Conservation (phyloP, 2,797 vertebrate genomes). For the Coilia nasus region DNA sequence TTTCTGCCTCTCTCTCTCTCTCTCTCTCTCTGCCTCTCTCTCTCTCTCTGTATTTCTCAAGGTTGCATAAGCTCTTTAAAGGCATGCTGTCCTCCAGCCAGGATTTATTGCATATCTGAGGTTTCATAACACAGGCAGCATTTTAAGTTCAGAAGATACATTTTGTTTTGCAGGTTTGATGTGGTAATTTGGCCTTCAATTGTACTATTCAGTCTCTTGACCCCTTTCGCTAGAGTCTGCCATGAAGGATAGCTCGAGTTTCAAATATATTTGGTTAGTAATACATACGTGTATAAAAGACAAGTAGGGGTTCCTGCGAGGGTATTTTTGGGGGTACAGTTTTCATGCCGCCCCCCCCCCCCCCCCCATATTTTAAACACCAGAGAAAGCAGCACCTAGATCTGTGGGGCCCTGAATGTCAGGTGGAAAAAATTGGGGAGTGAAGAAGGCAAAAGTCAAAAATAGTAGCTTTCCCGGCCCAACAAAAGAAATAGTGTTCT, state of each 20-base stretch:
- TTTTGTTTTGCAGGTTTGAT: background rate
- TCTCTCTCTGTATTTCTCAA: background rate
- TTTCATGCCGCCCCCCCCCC: background rate
- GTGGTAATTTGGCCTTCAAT: background rate
- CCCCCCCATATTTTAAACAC: background rate
- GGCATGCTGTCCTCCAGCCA: background rate
- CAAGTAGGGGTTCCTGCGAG: background rate
- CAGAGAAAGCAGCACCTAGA: background rate
- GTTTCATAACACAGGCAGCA: slow-evolving; percentile 1
- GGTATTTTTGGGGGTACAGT: slow-evolving; percentile 5
- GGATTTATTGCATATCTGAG: slow-evolving; percentile 16
- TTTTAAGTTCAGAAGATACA: background rate
- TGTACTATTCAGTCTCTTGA: background rate
- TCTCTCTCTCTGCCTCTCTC: background rate
- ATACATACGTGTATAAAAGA: slow-evolving; percentile 11
- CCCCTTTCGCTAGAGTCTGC: background rate
- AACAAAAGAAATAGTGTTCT: slow-evolving; percentile 23
- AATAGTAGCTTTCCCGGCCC: background rate
- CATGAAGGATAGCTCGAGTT: background rate
- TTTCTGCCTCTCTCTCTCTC: background rate
- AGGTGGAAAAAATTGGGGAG: background rate
- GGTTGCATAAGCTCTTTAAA: background rate
- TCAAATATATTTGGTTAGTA: slow-evolving; percentile 8
- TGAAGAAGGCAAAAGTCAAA: background rate
- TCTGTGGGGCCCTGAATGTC: background rate